Evolutionary conservation across 1,140 invertebrate genomes (phyloP).

Genomic region (Penaeus chinensis): DNA sequence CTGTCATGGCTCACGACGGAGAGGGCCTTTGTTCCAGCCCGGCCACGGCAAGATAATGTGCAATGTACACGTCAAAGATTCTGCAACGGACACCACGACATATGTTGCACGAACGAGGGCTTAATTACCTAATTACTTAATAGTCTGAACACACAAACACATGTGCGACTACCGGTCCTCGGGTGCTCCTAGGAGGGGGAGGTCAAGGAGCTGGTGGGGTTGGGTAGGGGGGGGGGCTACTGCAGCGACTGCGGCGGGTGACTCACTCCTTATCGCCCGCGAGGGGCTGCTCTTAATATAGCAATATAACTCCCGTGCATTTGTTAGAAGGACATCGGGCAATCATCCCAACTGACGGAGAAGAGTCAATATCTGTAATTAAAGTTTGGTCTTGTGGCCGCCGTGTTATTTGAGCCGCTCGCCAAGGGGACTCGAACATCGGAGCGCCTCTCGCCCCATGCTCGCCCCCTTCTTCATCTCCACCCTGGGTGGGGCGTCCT

Average conservation of each 20-base stretch:
- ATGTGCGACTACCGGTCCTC: neutral
- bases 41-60: no score
- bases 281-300: no score
- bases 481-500: neutral
- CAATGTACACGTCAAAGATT: no score
- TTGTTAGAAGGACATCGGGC: neutral
- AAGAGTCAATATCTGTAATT: slow-evolving; percentile 39
- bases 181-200: neutral
- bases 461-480: neutral
- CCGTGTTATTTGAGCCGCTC: slow-evolving; percentile 13
- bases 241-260: no score
- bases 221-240: neutral
- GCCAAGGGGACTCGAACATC: neutral
- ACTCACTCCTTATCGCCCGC: no score
- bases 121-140: no score
- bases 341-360: slow-evolving; percentile 12
- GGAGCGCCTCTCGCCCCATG: neutral
- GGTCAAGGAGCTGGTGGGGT: neutral
- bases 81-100: no score
- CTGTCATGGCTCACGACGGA: no score
- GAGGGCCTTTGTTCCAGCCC: no score
- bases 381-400: neutral
- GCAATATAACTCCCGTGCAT: neutral
- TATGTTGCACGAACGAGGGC: no score
- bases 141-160: no score